Conservation (phyloP, 2,888 invertebrate species). For the Metalampra italica region DNA sequence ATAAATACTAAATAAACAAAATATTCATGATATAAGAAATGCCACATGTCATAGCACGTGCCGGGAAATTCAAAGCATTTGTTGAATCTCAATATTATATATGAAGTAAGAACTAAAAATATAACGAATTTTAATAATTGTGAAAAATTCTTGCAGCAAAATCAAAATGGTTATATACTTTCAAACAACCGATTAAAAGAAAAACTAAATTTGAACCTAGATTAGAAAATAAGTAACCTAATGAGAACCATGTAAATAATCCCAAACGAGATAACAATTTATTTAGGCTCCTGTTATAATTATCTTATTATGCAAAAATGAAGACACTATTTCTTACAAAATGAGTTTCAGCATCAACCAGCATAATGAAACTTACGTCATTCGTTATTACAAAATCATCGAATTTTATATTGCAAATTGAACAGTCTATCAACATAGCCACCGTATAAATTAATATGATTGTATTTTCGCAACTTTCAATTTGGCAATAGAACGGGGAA, state of each 20-base stretch:
- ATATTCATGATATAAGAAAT: background rate
- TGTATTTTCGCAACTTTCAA: slow-evolving; percentile 56
- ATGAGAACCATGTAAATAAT: too few species aligned
- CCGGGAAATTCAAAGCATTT: background rate
- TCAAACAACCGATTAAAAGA: too few species aligned
- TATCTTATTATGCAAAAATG: background rate
- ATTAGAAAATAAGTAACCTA: too few species aligned
- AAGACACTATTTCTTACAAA: background rate
- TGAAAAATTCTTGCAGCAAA: too few species aligned
- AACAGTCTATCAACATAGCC: background rate
- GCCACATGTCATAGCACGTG: background rate
- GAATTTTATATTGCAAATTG: background rate
- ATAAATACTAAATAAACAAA: background rate
- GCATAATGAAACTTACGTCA: background rate
- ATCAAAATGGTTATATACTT: too few species aligned
- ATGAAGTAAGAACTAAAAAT: too few species aligned
- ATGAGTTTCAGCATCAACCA: background rate
- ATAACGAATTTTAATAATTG: too few species aligned
- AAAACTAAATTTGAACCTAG: too few species aligned
- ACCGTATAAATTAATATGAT: slow-evolving; percentile 9
- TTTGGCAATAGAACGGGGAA: slow-evolving; percentile 60
- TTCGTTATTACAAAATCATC: background rate
- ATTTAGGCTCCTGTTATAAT: too few species aligned
- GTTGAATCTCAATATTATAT: too few species aligned
- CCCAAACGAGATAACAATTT: too few species aligned